Evolutionary conservation across 2,888 invertebrate species (phyloP).

Genomic region (Nyleta sp.): DNA sequence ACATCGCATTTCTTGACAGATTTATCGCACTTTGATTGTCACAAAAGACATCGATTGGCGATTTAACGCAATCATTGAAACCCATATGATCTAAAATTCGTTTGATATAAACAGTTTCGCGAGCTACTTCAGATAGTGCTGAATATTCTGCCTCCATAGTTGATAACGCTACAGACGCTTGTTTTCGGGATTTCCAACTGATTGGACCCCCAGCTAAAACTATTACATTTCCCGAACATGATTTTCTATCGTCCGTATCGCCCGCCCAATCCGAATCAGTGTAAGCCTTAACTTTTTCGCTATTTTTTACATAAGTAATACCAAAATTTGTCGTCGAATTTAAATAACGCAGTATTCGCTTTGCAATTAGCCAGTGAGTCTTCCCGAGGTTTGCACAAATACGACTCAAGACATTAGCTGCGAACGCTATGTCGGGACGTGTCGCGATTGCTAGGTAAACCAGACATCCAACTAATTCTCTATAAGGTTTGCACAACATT

Average conservation of each 20-base stretch:
- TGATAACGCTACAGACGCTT: constrained; percentile 29
- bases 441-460: constrained; percentile 16
- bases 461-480: constrained; percentile 51
- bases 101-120: constrained; percentile 36
- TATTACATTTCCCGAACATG: constrained; percentile 37
- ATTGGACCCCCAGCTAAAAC: constrained; percentile 43
- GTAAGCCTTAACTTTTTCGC: constrained; percentile 43
- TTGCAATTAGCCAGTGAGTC: constrained; percentile 15
- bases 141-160: constrained; percentile 51
- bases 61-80: constrained; percentile 24
- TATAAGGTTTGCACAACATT: constrained; percentile 58
- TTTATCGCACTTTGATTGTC: constrained; percentile 38
- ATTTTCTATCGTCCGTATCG: constrained; percentile 52
- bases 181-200: constrained; percentile 53
- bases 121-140: constrained; percentile 40
- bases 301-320: constrained; percentile 51
- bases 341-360: constrained; percentile 32
- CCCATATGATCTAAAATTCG: constrained; percentile 41
- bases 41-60: constrained; percentile 32
- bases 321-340: constrained; percentile 51
- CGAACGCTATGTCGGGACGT: constrained; percentile 13
- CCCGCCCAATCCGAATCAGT: constrained; percentile 66
- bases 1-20: constrained; percentile 11
- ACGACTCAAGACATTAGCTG: constrained; percentile 16
- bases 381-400: constrained; percentile 21